A percentile compares a stretch with the other conserved stretches of the same genome.
Conservation (phyloP, 2,113 vertebrate species). For the Pteropus alecto region DNA sequence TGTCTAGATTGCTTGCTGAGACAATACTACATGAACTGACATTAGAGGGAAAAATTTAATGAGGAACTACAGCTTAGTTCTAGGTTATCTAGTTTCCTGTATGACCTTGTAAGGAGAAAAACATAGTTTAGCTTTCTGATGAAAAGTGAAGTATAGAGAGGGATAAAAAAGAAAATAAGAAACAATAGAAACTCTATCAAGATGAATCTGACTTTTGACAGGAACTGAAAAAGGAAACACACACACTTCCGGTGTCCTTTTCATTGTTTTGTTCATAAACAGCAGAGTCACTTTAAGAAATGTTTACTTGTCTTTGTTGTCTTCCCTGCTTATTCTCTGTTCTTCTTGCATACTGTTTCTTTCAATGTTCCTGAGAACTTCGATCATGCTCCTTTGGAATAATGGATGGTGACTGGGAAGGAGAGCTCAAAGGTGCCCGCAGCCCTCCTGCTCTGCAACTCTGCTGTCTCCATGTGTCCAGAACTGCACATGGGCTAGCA, state of each 20-base stretch:
- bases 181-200: neutral
- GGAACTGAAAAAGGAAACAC: neutral
- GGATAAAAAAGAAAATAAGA: neutral
- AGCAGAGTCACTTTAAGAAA: neutral
- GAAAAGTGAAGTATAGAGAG: neutral
- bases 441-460: rapidly evolving
- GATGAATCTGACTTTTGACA: neutral
- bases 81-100: neutral
- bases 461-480: neutral
- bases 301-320: neutral
- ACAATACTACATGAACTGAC: neutral
- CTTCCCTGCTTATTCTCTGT: neutral
- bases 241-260: neutral
- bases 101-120: neutral
- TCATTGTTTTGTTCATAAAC: neutral
- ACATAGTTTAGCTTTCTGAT: neutral
- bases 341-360: neutral
- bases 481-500: neutral
- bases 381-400: neutral
- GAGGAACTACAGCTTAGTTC: neutral
- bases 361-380: neutral
- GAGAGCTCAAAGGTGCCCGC: rapidly evolving
- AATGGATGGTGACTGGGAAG: neutral
- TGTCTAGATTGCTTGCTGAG: neutral
- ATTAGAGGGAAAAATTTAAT: neutral